A percentile compares a stretch with the other conserved stretches of the same genome.
Evolutionary conservation across 2,888 invertebrate species (phyloP).

Genomic region (Polymixis flavicincta): DNA sequence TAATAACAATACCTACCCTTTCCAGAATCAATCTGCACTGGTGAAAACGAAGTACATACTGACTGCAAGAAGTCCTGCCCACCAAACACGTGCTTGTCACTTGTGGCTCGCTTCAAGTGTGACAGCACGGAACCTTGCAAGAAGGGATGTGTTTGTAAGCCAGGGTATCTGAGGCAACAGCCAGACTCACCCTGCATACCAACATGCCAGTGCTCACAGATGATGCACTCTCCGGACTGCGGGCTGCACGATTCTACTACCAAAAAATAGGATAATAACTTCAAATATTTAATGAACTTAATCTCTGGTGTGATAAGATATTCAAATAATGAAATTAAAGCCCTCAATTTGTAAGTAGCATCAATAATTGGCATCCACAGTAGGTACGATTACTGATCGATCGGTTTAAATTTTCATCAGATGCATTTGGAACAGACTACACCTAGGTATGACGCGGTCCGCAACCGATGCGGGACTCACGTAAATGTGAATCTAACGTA

Average conservation of each 20-base stretch:
- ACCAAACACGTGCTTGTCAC: constrained; percentile 27
- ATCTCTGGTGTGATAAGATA: neutral
- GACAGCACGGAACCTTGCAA: constrained; percentile 30
- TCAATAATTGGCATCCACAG: neutral
- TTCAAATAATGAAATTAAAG: neutral
- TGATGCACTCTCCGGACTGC: constrained; percentile 38
- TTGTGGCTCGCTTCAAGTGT: constrained; percentile 40
- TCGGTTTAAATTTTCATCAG: neutral
- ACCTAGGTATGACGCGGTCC: no score
- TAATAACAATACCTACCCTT: neutral
- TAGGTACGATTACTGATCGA: no score
- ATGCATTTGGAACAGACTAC: neutral
- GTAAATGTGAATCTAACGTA: neutral
- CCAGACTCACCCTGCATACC: constrained; percentile 32
- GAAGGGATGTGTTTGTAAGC: constrained; percentile 44
- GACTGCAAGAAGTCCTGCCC: constrained; percentile 43
- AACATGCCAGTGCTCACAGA: constrained; percentile 36
- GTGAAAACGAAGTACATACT: constrained; percentile 43
- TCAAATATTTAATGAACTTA: neutral
- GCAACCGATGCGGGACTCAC: no score
- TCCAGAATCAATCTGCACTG: constrained; percentile 32
- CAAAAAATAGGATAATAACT: neutral
- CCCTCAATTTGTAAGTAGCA: neutral
- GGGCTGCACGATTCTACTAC: neutral
- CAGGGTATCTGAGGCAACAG: constrained; percentile 32